Evolutionary conservation across 1,140 invertebrate genomes (phyloP).

Genomic region (Drosophila pallidifrons): DNA sequence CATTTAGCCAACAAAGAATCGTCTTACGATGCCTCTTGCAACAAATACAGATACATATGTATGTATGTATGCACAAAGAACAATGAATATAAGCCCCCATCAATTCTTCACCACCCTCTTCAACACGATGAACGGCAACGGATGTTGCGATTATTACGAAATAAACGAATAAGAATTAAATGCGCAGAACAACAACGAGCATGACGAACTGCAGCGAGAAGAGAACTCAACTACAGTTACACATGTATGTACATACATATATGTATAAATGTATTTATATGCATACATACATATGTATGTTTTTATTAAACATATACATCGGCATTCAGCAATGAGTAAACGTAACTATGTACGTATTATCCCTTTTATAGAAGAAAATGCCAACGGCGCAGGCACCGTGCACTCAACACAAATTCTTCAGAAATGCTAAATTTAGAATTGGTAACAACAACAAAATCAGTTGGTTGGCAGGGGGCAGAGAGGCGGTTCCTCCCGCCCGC

Average conservation of each 20-base stretch:
- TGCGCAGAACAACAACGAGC: conserved; percentile 34
- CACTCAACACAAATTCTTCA: conserved; percentile 65
- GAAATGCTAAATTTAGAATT: conserved; percentile 81
- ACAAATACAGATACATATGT: conserved; percentile 8
- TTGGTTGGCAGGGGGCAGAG: background rate
- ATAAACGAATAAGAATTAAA: conserved; percentile 78
- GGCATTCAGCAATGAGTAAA: conserved; percentile 39
- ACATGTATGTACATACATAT: conserved; percentile 4
- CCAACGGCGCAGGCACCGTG: conserved; percentile 64
- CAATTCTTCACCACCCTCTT: background rate
- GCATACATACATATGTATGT: background rate
- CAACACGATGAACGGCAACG: conserved; percentile 36
- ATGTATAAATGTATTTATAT: background rate
- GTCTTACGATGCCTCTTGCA: conserved; percentile 6
- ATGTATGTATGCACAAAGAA: conserved; percentile 21
- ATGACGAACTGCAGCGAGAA: conserved; percentile 59
- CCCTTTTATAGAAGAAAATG: conserved; percentile 80
- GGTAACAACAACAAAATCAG: conserved; percentile 27
- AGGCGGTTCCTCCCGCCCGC: conserved; percentile 44
- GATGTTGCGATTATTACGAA: conserved; percentile 82
- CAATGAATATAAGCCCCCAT: conserved; percentile 22
- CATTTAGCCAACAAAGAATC: conserved; percentile 18
- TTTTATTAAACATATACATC: background rate
- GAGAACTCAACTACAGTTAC: conserved; percentile 11
- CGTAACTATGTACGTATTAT: conserved; percentile 68